A percentile compares a stretch with the other conserved stretches of the same genome.
These are phyloP conservation scores for Myiozetetes cayanensis DNA, from an alignment of 2,113 vertebrate species.

Conservation along the genomic window DNA sequence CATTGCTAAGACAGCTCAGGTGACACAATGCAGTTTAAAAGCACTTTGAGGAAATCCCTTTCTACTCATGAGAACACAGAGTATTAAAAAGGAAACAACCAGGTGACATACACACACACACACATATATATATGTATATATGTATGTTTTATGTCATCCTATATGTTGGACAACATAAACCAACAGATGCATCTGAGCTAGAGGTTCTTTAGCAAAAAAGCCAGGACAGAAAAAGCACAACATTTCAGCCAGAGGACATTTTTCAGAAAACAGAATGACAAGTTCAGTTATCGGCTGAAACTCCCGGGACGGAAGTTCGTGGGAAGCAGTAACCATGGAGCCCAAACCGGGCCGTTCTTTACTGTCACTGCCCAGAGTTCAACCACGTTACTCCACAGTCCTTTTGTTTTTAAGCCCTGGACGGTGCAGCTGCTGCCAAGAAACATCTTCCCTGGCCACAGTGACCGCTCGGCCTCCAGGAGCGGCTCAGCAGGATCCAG, in stretches of 20 bases:
- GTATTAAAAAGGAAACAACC: background rate
- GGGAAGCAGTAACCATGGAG: background rate
- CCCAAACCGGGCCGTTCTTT: background rate
- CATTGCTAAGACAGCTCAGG: background rate
- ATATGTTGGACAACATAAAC: background rate
- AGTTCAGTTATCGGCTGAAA: background rate
- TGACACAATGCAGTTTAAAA: background rate
- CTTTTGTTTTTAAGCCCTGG: background rate
- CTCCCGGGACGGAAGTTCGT: background rate
- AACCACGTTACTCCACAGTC: fast-evolving
- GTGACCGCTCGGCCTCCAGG: background rate
- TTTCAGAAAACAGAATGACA: background rate
- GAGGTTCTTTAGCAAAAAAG: background rate
- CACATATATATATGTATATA: fast-evolving
- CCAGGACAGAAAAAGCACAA: background rate
- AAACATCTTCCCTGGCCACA: background rate
- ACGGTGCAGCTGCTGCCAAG: background rate
- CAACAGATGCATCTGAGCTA: background rate
- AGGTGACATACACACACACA: background rate
- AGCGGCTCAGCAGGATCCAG: background rate
- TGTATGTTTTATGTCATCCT: background rate
- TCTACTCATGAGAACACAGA: background rate
- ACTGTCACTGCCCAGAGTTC: background rate
- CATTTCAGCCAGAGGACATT: background rate
- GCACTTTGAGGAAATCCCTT: background rate